Base-by-base conservation (phyloP, 2,113 vertebrate genomes). In the Hydrolagus affinis region DNA sequence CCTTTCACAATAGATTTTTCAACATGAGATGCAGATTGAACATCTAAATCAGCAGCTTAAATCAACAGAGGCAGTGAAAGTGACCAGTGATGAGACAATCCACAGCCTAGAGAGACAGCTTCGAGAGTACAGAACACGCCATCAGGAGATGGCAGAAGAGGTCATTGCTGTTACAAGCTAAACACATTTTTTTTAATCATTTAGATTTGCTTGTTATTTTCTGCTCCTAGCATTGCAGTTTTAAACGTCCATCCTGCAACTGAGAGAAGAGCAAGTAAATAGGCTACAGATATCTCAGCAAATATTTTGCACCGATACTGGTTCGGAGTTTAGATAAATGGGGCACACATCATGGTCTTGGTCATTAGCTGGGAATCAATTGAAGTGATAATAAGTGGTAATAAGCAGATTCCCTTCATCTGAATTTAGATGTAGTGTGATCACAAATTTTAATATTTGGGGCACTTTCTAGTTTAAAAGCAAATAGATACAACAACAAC, bases 41-140 rank as follows among this genome's bases (percentile, higher is more conserved):
- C 77, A 80, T 80, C 77, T 80, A 30, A 80, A 8, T 1, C 77
- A 64, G 17, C 77, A 80, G 59, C 23, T 80, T 28, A 60, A 64
- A 64, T 28, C 77, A 80, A 25, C 77, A 80, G 59, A 80, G 60
- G 14, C 23, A 28, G 60, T 64, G n/a, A 80, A 14, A 80, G 25
- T 62, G 23, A 17, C 23, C 77, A 80, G 77, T 10, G 23, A 64
- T 28, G 17, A 80, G 60, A 60, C 60, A 64, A 30, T 80, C 59
- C 77, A 80, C 57, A 80, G 59, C 77, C 64, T 80, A 64, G 77
- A 80, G 59, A 80, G 14, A 30, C 77, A 80, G 77, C 77, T 80
- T 57, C 77, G 64, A 80, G 77, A 80, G 3, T 80, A 80, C 59
- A 80, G 77, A 80, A 64, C 77, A 64, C 60, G 23, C 14, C 60